These are phyloP conservation scores for Ectemnius continuus DNA, from an alignment of 2,888 invertebrate species.

Conservation along the genomic window DNA sequence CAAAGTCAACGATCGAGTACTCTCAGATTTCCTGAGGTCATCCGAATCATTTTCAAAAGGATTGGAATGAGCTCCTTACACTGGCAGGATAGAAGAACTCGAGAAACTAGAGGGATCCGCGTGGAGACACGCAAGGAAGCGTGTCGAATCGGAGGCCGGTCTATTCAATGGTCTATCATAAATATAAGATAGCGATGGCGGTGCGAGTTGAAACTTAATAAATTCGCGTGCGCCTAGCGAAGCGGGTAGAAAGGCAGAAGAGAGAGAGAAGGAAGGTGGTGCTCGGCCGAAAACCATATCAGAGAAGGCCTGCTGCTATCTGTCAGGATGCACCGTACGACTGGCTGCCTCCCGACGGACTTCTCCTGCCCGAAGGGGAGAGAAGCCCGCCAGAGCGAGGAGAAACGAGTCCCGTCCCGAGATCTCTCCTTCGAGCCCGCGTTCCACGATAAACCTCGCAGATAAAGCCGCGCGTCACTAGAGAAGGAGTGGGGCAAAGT, in stretches of 20 bases:
- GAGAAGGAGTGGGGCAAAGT: neutral
- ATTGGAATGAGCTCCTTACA: too few species aligned
- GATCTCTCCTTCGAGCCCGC: constrained; percentile 19
- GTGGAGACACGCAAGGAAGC: too few species aligned
- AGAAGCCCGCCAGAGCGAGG: neutral
- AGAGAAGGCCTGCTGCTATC: constrained; percentile 1
- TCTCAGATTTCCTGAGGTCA: too few species aligned
- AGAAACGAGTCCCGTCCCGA: constrained; percentile 13
- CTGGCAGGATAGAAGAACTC: too few species aligned
- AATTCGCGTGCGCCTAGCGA: constrained; percentile 1
- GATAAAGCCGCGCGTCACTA: constrained; percentile 38
- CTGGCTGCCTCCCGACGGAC: constrained; percentile 20
- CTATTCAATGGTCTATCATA: too few species aligned
- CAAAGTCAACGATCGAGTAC: too few species aligned
- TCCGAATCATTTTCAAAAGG: too few species aligned
- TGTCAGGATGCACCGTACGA: constrained; percentile 20
- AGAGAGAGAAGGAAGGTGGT: neutral
- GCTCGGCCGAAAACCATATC: constrained; percentile 2
- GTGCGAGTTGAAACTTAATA: neutral
- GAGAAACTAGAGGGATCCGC: too few species aligned
- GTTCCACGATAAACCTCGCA: constrained; percentile 49
- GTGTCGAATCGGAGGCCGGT: too few species aligned
- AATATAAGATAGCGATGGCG: too few species aligned
- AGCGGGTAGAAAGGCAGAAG: neutral
- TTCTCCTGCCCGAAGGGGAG: constrained; percentile 7